phyloP scores from a whole-genome alignment of 2,797 vertebrate species.

The Oryzias sinensis region DNA sequence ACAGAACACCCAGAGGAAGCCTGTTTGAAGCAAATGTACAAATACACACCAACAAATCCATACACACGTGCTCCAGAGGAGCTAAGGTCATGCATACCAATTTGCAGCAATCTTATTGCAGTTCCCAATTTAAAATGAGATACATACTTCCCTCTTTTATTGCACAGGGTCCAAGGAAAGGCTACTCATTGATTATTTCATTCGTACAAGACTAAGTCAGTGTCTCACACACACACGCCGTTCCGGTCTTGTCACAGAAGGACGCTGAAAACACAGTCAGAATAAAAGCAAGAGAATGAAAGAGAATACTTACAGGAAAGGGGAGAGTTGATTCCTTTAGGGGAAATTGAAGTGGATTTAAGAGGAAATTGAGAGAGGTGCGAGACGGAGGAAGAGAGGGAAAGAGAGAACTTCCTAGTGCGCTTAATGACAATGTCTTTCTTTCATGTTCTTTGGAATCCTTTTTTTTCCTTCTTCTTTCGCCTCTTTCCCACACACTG shows the following conservation, averaged over 20 bases:
- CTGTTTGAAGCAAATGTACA: slow-evolving; percentile 45
- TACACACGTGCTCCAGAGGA: slow-evolving; percentile 18
- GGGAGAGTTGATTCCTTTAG: slow-evolving; percentile 61
- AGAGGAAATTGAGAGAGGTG: slow-evolving; percentile 73
- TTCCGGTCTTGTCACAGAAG: slow-evolving; percentile 26
- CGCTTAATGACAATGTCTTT: slow-evolving; percentile 66
- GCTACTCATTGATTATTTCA: slow-evolving; percentile 40
- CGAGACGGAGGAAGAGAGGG: slow-evolving; percentile 58
- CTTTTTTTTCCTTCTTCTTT: slow-evolving; percentile 28
- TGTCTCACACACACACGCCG: slow-evolving; percentile 27
- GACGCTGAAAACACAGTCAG: slow-evolving; percentile 37
- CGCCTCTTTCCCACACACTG: slow-evolving; percentile 34
- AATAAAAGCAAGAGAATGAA: slow-evolving; percentile 62
- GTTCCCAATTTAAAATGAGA: slow-evolving; percentile 36
- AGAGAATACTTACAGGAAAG: slow-evolving; percentile 77
- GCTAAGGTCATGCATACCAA: slow-evolving; percentile 57
- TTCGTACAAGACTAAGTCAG: slow-evolving; percentile 55
- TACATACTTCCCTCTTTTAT: slow-evolving; percentile 44
- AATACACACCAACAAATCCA: slow-evolving; percentile 35
- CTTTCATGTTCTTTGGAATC: slow-evolving; percentile 72
- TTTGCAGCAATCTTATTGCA: slow-evolving; percentile 21
- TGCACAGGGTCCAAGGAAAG: slow-evolving; percentile 31
- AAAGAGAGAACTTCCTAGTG: slow-evolving; percentile 65
- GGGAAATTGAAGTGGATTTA: slow-evolving; percentile 67
- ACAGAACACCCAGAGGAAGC: slow-evolving; percentile 55